Base-by-base conservation (phyloP, 2,888 invertebrate species). In the Cremastinae sp. region DNA sequence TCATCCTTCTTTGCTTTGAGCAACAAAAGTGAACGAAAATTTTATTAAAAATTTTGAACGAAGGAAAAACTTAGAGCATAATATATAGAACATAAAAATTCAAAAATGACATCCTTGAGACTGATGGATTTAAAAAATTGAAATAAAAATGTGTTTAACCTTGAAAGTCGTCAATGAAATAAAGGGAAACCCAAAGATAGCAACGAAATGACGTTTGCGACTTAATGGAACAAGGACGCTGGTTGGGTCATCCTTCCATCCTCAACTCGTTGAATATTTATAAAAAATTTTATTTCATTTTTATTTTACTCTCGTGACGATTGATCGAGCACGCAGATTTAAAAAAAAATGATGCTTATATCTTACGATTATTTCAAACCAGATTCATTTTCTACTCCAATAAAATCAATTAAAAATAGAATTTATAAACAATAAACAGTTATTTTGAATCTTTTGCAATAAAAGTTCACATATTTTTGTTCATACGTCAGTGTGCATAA, bases 1-100 rank as follows among this genome's bases (percentile, higher is more conserved):
- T 74, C 65, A 51, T 78, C 65, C 58, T 70, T 74, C 51, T 71
- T 80, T 78, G 61, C 79, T 78, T 68, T 74, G 43, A 14, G 54
- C 22, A 61, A 49, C 5, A 36, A 64, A 43, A 28, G 18, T n/a
- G 20, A 14, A 28, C 2, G 7, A 10, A 16, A 16, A 18, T 51
- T 49, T 34, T 2, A n/a, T 51, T 9, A 22, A 43, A 14, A 62
- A 20, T 34, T 8, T 2, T 54, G 0, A 38, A n/a, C 5, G 5
- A 28, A 28, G 2, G 28, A 28, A 28, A n/a, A n/a, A n/a, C n/a
- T n/a, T n/a, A n/a, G n/a, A n/a, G n/a, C n/a, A n/a, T n/a, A n/a
- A n/a, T n/a, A n/a, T n/a, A n/a, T n/a, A n/a, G n/a, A n/a, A n/a
- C n/a, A n/a, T n/a, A n/a, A n/a, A n/a, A n/a, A n/a, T n/a, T n/a